Base-by-base conservation (phyloP, 64 coral and sea anemone species). In the Trachythela sp. region DNA sequence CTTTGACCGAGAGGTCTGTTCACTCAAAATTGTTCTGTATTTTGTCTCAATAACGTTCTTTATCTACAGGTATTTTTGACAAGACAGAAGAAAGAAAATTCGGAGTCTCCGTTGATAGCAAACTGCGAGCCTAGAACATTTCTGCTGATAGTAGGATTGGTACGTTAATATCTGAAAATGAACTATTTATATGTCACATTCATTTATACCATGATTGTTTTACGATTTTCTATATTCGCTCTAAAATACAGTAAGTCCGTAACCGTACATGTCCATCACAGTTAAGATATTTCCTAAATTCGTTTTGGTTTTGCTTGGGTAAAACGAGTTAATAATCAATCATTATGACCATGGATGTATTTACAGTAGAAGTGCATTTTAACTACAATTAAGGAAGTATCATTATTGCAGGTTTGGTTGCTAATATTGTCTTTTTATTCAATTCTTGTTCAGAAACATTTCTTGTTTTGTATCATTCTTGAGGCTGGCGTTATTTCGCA, bases 391-490 rank as follows among this genome's bases (percentile, higher is more conserved):
- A n/a, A n/a, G n/a, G n/a, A n/a, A n/a, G n/a, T n/a, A n/a, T n/a
- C n/a, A n/a, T n/a, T n/a, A n/a, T n/a, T n/a, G n/a, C n/a, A n/a
- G n/a, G 6, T 64, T 64, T 26, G 8, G 7, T n/a, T n/a, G 2
- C 20, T 64, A n/a, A n/a, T 26, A 27, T 64, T n/a, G 26, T 4
- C 22, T n/a, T n/a, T 24, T 52, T 15, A 1, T 52, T 52, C 13
- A 64, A 1, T 60, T 36, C 80, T 89, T 15, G 84, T 59, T 51
- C 48, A 97, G 95, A 97, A 97, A 97, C 95, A 97, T 51, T 94
- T 86, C 88, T 84, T 97, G 14, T 88, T 92, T 72, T 97, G 95
- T 94, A 93, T 97, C 29, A 22, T 97, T n/a, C 88, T 97, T 22
- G 95, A 97, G n/a, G 92, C 95, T 17, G 95, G 95, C 39, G 90